Evolutionary conservation across 2,113 vertebrate genomes (phyloP), one percentile per base, ranked within the genome.

Genomic region (Otus sunia): DNA sequence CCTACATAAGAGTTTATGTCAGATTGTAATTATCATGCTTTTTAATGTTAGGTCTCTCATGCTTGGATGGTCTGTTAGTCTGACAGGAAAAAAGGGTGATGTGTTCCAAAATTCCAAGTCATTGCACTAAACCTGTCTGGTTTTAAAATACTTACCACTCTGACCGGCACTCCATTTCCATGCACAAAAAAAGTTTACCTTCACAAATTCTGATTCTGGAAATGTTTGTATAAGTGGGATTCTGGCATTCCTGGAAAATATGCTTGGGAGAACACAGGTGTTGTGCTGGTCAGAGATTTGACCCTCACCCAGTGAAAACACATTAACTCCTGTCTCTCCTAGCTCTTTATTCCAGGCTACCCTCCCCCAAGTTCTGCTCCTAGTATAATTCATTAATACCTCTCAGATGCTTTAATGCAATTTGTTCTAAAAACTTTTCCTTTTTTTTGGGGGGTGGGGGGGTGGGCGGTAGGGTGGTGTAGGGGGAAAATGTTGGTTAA

Each of bases 261-360:
- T 2, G 10, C 27, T 36, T 39, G 49, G 25, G 6, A 47, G 11
- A 74, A 45, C 22, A 30, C 4, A 59, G 16, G 1, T 55, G 78
- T 29, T 55, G 32, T 2, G 3, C 10, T 2, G 2, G 12, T 37
- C 59, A 50, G 27, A 64, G 9, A 45, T 74, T 36, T 0, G 0
- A 32, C 12, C 8, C 50, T 45, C 32, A 34, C 32, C 8, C 32
- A 43, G 37, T 5, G 10, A 71, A 23, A 49, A 27, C 26, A 27
- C 18, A 21, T 25, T 19, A 41, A 18, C 27, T 43, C 8, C 37
- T 23, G 23, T 12, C 45, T 5, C 16, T 19, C 36, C 17, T 18
- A 32, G n/a, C 9, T 36, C 45, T 52, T 47, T 29, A 34, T 12
- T 60, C n/a, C 6, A 47, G 29, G 8, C 26, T 26, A 15, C 3